Percentiles rank a stretch among this genome's conserved stretches.
Conservation (phyloP, 2,888 invertebrate genomes). For the Scrobipalpa atriplicella region DNA sequence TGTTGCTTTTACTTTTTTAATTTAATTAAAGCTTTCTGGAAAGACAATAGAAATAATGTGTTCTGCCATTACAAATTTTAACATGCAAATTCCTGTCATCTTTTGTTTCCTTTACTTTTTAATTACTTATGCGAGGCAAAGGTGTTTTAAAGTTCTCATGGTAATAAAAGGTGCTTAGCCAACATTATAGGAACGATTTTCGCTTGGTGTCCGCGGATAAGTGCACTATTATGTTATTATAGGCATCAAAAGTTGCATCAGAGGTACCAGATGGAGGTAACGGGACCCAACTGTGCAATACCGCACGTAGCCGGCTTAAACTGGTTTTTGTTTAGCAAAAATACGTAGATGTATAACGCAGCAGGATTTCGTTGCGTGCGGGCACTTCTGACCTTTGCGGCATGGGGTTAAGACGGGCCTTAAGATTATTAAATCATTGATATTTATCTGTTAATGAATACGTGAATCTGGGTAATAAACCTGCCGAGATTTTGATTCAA, state of each 20-base stretch:
- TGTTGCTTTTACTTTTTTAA: slow-evolving; percentile 77
- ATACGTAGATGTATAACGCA: slow-evolving; percentile 54
- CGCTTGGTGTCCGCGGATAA: slow-evolving; percentile 53
- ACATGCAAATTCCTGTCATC: slow-evolving; percentile 64
- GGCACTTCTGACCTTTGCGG: slow-evolving; percentile 65
- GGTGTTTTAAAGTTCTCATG: slow-evolving; percentile 34
- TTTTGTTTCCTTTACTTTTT: slow-evolving; percentile 34
- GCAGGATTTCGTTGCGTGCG: slow-evolving; percentile 59
- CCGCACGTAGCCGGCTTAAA: slow-evolving; percentile 58
- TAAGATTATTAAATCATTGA: slow-evolving; percentile 31
- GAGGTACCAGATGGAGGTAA: slow-evolving; percentile 65
- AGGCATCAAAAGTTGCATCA: slow-evolving; percentile 78
- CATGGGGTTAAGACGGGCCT: slow-evolving; percentile 30
- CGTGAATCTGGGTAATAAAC: slow-evolving; percentile 23
- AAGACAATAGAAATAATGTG: slow-evolving; percentile 75
- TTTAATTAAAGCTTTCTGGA: slow-evolving; percentile 69
- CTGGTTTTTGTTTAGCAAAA: slow-evolving; percentile 74
- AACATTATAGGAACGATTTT: slow-evolving; percentile 42
- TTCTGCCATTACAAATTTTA: slow-evolving; percentile 65
- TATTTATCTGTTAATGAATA: slow-evolving; percentile 28
- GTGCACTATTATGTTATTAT: slow-evolving; percentile 77
- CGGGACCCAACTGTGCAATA: slow-evolving; percentile 71
- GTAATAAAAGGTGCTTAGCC: slow-evolving; percentile 40
- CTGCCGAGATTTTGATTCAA: slow-evolving; percentile 28
- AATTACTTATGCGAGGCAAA: slow-evolving; percentile 6